Evolutionary conservation across 2,888 invertebrate species (phyloP), one percentile per base, ranked within the genome.

Genomic region (Lottia scabra): DNA sequence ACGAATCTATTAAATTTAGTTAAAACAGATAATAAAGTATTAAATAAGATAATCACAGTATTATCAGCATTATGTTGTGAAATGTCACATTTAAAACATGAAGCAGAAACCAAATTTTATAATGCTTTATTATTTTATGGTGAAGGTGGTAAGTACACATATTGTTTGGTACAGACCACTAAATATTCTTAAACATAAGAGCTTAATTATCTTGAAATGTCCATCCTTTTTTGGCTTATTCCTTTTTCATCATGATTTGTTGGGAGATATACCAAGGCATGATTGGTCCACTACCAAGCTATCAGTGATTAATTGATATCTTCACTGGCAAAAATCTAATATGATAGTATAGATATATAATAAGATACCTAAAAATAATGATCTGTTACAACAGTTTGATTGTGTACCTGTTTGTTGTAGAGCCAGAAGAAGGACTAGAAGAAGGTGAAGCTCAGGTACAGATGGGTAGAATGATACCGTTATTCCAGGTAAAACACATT

Each of bases 31-130:
- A 96, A 96, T 86, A 94, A 94, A 85, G 91, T 94, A 67, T 92
- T 96, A 64, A 90, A 91, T 83, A 91, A 91, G 81, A 87, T 96
- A 65, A 90, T 97, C 12, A 93, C 94, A 63, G 94, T 95, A 0
- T 92, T 97, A 73, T 93, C 94, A 19, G 93, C 94, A 12, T 90
- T 96, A 1, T 95, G 95, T 88, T 91, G 93, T 80, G 97, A 97
- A 91, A 93, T 95, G 74, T 91, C 92, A 70, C 87, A 91, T 69
- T 90, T 97, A 19, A 92, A 93, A 81, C 89, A 90, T 70, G 94
- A 95, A 88, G 94, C 94, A 12, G 91, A 91, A 78, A 91, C 91
- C 73, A 90, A 89, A 80, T 91, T 91, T 88, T 93, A 92, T 81
- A 90, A 91, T 75, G 92, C 92, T 73, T 89, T 95, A 81, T 90